Conservation (phyloP, 2,113 vertebrate species). For the Carassius auratus region DNA sequence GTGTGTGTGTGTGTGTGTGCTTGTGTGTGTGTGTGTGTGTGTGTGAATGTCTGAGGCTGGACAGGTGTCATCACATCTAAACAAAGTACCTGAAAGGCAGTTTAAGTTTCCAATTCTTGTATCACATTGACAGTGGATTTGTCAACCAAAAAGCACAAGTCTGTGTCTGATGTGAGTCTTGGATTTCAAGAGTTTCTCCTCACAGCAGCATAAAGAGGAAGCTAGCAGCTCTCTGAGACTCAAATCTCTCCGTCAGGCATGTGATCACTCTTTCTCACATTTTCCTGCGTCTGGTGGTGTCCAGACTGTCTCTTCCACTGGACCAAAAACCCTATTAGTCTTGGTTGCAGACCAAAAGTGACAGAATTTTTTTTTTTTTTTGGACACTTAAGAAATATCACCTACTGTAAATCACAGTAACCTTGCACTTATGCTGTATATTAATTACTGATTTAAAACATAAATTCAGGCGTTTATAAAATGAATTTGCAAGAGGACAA, state of each 20-base stretch:
- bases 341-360: background rate
- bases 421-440: too few relatives aligned
- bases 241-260: constrained; percentile 1
- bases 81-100: background rate
- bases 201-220: background rate
- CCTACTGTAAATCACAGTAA: too few relatives aligned
- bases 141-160: background rate
- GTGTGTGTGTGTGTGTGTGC: too few relatives aligned
- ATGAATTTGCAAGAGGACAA: too few relatives aligned
- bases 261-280: background rate
- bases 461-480: too few relatives aligned
- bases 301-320: background rate
- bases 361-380: background rate
- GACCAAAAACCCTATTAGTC: background rate
- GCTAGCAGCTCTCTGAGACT: background rate
- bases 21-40: too few relatives aligned
- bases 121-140: background rate
- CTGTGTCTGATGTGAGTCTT: background rate
- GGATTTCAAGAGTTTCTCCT: background rate
- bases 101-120: background rate
- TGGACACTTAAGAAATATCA: background rate
- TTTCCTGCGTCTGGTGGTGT: constrained; percentile 21
- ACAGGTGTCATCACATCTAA: background rate
- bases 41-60: too few relatives aligned
- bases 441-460: too few relatives aligned